phyloP scores from a whole-genome alignment of 2,888 invertebrate genomes.

The Dasysyrphus tricinctus region DNA sequence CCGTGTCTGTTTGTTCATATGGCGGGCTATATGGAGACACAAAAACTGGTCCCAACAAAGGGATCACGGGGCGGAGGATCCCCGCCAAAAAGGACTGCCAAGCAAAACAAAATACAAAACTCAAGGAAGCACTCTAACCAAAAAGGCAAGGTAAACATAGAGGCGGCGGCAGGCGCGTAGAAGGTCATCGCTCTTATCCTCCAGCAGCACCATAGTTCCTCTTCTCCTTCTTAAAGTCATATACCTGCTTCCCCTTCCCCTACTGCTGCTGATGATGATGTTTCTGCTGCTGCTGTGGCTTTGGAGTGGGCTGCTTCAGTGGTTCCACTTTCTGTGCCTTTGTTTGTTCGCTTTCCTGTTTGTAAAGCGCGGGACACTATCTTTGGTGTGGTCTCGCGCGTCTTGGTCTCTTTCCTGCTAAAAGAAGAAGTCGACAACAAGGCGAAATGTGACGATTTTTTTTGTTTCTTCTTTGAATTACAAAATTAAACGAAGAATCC shows the following conservation, averaged over 20 bases:
- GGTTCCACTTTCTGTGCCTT: constrained; percentile 39
- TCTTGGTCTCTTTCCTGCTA: constrained; percentile 20
- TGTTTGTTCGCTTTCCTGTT: constrained; percentile 62
- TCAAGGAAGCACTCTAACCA: constrained; percentile 67
- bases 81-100: constrained; percentile 56
- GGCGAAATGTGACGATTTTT: constrained; percentile 47
- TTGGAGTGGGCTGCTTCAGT: constrained; percentile 15
- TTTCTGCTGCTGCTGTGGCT: constrained; percentile 12
- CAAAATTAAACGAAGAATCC: constrained; percentile 25
- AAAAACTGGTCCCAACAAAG: constrained; percentile 56
- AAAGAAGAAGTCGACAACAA: constrained; percentile 17
- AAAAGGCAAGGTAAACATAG: constrained; percentile 73
- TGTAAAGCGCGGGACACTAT: constrained; percentile 57
- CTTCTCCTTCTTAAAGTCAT: constrained; percentile 9
- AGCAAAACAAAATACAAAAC: constrained; percentile 51
- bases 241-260: neutral
- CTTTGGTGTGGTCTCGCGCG: constrained; percentile 69
- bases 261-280: neutral
- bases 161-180: constrained; percentile 65
- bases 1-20: constrained; percentile 41
- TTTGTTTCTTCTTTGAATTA: constrained; percentile 9
- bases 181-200: constrained; percentile 71
- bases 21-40: constrained; percentile 52
- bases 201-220: constrained; percentile 14
- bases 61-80: constrained; percentile 46